Base-by-base conservation (phyloP, 2,797 vertebrate species). In the Fistularia commersonii region DNA sequence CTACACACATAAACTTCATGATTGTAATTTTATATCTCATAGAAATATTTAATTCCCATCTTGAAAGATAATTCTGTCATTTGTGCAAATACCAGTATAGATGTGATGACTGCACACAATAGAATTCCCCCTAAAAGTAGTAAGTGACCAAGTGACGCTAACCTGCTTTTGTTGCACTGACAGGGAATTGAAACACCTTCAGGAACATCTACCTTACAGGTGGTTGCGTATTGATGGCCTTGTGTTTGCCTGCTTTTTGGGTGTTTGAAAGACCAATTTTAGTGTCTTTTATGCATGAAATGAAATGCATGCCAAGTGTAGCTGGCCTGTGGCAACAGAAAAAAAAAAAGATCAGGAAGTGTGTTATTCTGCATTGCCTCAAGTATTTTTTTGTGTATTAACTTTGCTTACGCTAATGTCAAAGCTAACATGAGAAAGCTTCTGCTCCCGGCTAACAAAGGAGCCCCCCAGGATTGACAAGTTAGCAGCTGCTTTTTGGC, bases 191-290 rank as follows among this genome's bases (percentile, higher is more conserved):
- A 59, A 59, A 6, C 15, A 31, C 41, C 69, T 84, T 34, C 51
- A 61, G 39, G 81, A 73, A 41, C 62, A 33, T 38, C 76, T 70
- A 1, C 76, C 50, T 65, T 70, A 84, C 10, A 46, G 87, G 89
- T 89, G 49, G 69, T 79, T 82, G 89, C 79, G 41, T 71, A 64
- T 60, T 64, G 63, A 40, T 78, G 55, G 73, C 69, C 72, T 67
- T 69, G 48, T 67, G 41, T 82, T 77, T 76, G 71, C 51, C 54
- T 77, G 59, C 38, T 1, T 12, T 46, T 44, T 57, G 65, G 38
- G 45, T 68, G 37, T 33, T 46, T 33, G 15, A 37, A 5, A 53
- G 12, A 40, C 35, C 3, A 37, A 43, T 48, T 42, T 51, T 48
- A 44, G 58, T 52, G 67, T 58, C 54, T 73, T 73, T 54, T 23